Evolutionary conservation across 2,888 invertebrate species (phyloP), one percentile per base, ranked within the genome.

Genomic region (Acleris literana): DNA sequence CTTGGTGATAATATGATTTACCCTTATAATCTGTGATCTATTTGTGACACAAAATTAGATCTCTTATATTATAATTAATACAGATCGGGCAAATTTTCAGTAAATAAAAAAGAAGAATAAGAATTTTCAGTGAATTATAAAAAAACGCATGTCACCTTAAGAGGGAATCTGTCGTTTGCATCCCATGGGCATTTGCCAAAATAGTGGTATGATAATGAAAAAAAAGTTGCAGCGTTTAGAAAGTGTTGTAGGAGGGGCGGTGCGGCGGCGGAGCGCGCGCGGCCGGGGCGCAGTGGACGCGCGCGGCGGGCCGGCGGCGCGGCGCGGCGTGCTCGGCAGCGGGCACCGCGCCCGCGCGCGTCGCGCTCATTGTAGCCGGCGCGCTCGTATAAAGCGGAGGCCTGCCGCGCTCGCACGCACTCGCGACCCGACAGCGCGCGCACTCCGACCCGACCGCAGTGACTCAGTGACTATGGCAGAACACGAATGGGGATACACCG

Each of bases 401-500:
- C 79, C 77, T 81, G 82, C 82, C 85, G 77, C 78, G 76, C 82
- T 86, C 86, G 86, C 87, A 87, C 86, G 85, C 91, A 89, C 88
- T 90, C 86, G 83, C 86, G 81, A 81, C 83, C 82, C 81, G 79
- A 77, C 89, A 86, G 83, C 86, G 85, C 81, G 84, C 87, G 79
- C 86, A 87, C 84, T 82, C 81, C 68, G 68, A 80, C 80, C 77
- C 76, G 72, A 82, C 86, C 18, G 44, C 74, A 73, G 72, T 74
- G 58, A 57, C 52, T 55, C 75, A 72, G 81, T 79, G 78, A 76
- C 73, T 76, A 93, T 93, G 91, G 91, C 88, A 75, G 88, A 89
- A 74, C 74, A 81, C 74, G 93, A 93, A 68, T 94, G 94, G 94
- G 94, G 94, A 86, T 94, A 94, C 86, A 93, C 93, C 74, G 86